Evolutionary conservation across 2,797 vertebrate genomes (phyloP).

Genomic region (Tenualosa ilisha): DNA sequence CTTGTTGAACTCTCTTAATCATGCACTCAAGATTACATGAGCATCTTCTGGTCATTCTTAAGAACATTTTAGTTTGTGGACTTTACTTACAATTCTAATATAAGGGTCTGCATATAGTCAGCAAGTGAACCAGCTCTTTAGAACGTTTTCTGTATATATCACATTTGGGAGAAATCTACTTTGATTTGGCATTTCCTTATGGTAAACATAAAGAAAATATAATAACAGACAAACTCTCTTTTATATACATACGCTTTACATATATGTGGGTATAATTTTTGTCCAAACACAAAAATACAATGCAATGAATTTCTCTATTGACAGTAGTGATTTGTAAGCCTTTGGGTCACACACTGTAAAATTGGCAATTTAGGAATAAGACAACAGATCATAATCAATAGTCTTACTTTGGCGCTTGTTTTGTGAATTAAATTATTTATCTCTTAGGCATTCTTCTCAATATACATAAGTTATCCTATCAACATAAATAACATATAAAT

Average conservation of each 20-base stretch:
- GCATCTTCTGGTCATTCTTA: not conserved
- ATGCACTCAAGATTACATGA: not conserved
- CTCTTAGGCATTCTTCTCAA: not conserved
- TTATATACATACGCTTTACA: slow-evolving; percentile 13
- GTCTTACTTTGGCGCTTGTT: not conserved
- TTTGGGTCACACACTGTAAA: not conserved
- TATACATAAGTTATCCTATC: not conserved
- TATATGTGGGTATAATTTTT: not conserved
- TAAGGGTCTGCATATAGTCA: not conserved
- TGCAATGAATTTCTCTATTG: not conserved
- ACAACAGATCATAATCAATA: not conserved
- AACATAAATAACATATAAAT: not conserved
- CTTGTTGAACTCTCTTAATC: not conserved
- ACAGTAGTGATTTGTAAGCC: not conserved
- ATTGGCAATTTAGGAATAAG: not conserved
- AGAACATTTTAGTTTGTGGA: not conserved
- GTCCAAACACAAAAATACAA: not conserved
- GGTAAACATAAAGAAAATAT: not conserved
- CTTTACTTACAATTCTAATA: not conserved
- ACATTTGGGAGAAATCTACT: not conserved
- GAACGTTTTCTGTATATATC: not conserved
- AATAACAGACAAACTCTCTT: not conserved
- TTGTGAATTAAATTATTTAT: not conserved
- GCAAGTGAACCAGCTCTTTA: not conserved
- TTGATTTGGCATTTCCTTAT: not conserved